Conservation (phyloP, 2,888 invertebrate genomes). For the Zaprionus bogoriensis region DNA sequence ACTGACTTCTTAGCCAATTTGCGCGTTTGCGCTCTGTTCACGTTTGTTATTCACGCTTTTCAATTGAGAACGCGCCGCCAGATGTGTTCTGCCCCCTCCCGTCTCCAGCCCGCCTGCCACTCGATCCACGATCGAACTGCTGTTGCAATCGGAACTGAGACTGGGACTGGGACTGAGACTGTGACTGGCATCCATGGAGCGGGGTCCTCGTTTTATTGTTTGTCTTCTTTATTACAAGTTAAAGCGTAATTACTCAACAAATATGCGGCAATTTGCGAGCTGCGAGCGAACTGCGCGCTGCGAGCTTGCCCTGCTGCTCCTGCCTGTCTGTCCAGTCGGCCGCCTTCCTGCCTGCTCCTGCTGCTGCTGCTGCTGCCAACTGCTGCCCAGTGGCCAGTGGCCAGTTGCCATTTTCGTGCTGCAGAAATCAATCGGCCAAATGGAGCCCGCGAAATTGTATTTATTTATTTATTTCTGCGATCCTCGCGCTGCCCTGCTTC, state of each 20-base stretch:
- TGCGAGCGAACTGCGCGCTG: slow-evolving; percentile 28
- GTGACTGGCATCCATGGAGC: slow-evolving; percentile 34
- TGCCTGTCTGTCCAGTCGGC: too few relatives aligned
- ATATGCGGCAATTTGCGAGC: slow-evolving; percentile 76
- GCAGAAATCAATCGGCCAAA: slow-evolving; percentile 71
- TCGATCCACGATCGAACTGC: too few relatives aligned
- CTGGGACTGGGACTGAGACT: background rate
- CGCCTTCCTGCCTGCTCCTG: background rate
- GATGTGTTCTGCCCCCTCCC: slow-evolving; percentile 33
- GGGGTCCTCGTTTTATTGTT: slow-evolving; percentile 77
- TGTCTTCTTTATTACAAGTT: slow-evolving; percentile 81
- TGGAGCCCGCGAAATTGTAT: slow-evolving; percentile 65
- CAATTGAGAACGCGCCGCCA: slow-evolving; percentile 74
- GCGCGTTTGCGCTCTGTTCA: slow-evolving; percentile 65
- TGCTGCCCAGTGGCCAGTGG: slow-evolving; percentile 39
- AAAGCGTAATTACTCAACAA: slow-evolving; percentile 79
- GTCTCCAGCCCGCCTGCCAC: background rate
- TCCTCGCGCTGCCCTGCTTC: slow-evolving; percentile 47
- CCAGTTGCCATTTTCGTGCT: slow-evolving; percentile 55
- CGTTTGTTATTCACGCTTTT: slow-evolving; percentile 77
- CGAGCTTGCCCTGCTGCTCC: background rate
- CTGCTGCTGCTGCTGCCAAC: slow-evolving; percentile 2
- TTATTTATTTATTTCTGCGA: slow-evolving; percentile 63
- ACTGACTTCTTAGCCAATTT: slow-evolving; percentile 69
- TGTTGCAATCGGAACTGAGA: background rate